Conservation (phyloP, 2,797 vertebrate species). For the Mycteria americana region DNA sequence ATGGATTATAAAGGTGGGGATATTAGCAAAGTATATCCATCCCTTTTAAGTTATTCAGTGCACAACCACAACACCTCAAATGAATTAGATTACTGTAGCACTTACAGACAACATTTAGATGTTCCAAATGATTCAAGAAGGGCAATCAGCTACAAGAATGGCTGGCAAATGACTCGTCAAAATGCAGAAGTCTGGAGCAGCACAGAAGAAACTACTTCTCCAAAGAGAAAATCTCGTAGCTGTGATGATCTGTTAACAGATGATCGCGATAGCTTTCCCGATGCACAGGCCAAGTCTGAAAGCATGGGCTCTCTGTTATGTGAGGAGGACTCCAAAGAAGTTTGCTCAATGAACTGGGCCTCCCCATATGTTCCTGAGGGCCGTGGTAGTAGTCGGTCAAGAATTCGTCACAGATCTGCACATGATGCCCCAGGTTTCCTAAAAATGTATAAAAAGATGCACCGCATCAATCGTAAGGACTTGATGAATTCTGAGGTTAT, state of each 20-base stretch:
- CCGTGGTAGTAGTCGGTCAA: constrained; percentile 23
- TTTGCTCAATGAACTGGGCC: constrained; percentile 64
- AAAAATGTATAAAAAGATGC: constrained; percentile 97
- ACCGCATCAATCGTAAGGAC: constrained; percentile 93
- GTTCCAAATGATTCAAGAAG: constrained; percentile 82
- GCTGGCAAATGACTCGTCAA: constrained; percentile 85
- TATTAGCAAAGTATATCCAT: constrained; percentile 87
- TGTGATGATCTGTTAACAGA: constrained; percentile 91
- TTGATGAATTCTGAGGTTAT: constrained; percentile 92
- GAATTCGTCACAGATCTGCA: constrained; percentile 77
- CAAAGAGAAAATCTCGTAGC: constrained; percentile 93
- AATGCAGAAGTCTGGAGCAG: constrained; percentile 91
- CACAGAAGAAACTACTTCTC: constrained; percentile 81
- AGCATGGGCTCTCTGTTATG: constrained; percentile 89
- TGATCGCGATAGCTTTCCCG: constrained; percentile 71
- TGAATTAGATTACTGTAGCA: constrained; percentile 75
- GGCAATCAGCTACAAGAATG: constrained; percentile 84
- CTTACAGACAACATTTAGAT: constrained; percentile 79
- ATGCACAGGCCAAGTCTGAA: constrained; percentile 84
- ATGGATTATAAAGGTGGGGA: constrained; percentile 93
- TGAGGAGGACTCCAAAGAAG: constrained; percentile 77
- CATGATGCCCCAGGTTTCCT: constrained; percentile 92
- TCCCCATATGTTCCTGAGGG: constrained; percentile 56
- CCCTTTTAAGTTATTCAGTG: constrained; percentile 86
- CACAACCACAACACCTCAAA: constrained; percentile 79